phyloP scores from a whole-genome alignment of 2,797 vertebrate species.

The Parotocinclus haroldoi region DNA sequence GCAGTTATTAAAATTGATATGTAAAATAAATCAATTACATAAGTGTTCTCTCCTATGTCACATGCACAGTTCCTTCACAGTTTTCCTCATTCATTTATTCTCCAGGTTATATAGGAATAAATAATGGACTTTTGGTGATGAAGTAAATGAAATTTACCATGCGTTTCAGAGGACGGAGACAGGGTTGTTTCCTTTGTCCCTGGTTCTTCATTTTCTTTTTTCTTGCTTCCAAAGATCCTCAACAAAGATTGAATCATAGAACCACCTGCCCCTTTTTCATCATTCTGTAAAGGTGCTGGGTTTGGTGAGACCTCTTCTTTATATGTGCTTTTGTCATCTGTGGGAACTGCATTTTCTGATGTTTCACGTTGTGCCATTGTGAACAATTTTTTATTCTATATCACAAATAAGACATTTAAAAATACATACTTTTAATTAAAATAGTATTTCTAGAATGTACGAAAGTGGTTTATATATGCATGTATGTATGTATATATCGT shows the following conservation, averaged over 20 bases:
- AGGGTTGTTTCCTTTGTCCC: background rate
- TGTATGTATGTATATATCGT: too few species aligned
- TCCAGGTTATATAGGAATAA: too few species aligned
- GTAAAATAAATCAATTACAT: too few species aligned
- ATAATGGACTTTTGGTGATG: background rate
- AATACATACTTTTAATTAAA: background rate
- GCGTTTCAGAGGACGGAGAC: background rate
- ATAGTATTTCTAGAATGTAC: too few species aligned
- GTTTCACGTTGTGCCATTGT: constrained; percentile 20
- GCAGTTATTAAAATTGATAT: too few species aligned
- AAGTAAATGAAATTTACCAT: constrained; percentile 11
- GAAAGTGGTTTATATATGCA: too few species aligned
- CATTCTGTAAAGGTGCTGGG: background rate
- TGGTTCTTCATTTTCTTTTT: background rate
- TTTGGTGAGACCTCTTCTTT: background rate
- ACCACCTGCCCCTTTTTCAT: background rate
- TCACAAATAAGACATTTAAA: background rate
- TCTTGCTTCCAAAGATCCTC: background rate
- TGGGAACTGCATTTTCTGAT: background rate
- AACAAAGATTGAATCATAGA: background rate
- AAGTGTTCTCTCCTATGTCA: too few species aligned
- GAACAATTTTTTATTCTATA: background rate
- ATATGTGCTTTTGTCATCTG: background rate
- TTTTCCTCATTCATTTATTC: too few species aligned
- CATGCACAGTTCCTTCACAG: too few species aligned